phyloP scores from a whole-genome alignment of 2,888 invertebrate species.

The Frankliniella intonsa region DNA sequence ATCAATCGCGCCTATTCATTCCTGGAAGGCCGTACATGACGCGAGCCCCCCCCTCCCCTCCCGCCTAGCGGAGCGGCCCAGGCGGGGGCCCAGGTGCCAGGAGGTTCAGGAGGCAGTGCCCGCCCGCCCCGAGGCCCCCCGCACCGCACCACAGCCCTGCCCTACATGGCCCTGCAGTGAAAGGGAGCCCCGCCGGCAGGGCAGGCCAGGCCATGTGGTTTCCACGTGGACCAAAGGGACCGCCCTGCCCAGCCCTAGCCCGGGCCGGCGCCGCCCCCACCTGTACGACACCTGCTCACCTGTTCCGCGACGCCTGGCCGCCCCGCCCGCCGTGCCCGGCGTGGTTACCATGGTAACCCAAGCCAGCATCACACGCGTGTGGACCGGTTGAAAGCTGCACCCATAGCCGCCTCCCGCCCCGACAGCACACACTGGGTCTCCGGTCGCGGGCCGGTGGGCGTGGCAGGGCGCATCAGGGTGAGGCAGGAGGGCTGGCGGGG shows the following conservation, averaged over 20 bases:
- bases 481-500: too few species aligned
- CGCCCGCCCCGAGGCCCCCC: too few species aligned
- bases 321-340: conserved; percentile 4
- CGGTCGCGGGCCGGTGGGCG: not conserved
- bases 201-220: too few species aligned
- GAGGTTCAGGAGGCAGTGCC: too few species aligned
- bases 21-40: not conserved
- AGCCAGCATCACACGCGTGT: conserved; percentile 28
- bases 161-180: too few species aligned
- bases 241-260: too few species aligned
- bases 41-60: not conserved
- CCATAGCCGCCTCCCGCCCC: conserved; percentile 21
- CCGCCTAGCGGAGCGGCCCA: too few species aligned
- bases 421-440: not conserved
- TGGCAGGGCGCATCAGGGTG: not conserved
- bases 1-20: not conserved
- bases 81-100: too few species aligned
- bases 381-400: conserved; percentile 29
- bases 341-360: conserved; percentile 28
- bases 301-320: conserved; percentile 10
- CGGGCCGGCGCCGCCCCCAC: not conserved
- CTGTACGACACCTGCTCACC: conserved; percentile 21
- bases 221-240: too few species aligned
- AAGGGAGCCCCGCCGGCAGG: too few species aligned
- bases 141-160: too few species aligned